These are phyloP conservation scores for Chrysemys picta DNA, from an alignment of 2,113 vertebrate species.

Conservation along the genomic window DNA sequence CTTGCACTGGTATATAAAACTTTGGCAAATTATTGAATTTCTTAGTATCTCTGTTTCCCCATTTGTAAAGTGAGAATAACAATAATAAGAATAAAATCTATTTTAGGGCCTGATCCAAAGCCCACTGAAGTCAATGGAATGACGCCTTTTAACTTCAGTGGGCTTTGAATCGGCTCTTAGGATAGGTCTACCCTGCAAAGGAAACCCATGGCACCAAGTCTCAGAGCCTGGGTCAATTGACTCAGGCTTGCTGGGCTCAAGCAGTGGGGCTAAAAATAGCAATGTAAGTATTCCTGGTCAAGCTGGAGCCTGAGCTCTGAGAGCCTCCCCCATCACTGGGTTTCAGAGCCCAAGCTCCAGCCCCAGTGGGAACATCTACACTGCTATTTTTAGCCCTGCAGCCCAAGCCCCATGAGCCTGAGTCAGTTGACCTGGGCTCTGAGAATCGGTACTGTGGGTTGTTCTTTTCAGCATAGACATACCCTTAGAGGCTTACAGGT, in stretches of 20 bases:
- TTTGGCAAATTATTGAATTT: neutral
- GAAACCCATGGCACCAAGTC: neutral
- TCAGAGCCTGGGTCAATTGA: neutral
- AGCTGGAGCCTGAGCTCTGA: too few relatives aligned
- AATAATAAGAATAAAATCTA: neutral
- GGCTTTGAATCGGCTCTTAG: neutral
- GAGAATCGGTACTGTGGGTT: too few relatives aligned
- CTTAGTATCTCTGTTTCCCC: neutral
- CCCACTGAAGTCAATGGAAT: neutral
- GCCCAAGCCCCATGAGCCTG: too few relatives aligned
- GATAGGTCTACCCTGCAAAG: neutral
- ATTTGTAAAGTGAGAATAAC: neutral
- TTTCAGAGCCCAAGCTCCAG: too few relatives aligned
- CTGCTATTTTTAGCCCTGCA: too few relatives aligned
- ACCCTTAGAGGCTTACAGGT: too few relatives aligned
- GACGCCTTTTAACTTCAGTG: neutral
- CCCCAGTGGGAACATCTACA: too few relatives aligned
- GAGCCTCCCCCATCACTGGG: too few relatives aligned
- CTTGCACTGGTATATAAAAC: neutral
- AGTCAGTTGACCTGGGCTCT: too few relatives aligned
- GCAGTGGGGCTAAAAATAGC: neutral
- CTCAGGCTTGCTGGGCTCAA: neutral
- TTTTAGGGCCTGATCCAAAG: neutral
- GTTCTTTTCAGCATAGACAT: too few relatives aligned
- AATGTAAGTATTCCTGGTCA: neutral